Evolutionary conservation across 2,113 vertebrate genomes (phyloP).

Genomic region (Rhinoderma darwinii): DNA sequence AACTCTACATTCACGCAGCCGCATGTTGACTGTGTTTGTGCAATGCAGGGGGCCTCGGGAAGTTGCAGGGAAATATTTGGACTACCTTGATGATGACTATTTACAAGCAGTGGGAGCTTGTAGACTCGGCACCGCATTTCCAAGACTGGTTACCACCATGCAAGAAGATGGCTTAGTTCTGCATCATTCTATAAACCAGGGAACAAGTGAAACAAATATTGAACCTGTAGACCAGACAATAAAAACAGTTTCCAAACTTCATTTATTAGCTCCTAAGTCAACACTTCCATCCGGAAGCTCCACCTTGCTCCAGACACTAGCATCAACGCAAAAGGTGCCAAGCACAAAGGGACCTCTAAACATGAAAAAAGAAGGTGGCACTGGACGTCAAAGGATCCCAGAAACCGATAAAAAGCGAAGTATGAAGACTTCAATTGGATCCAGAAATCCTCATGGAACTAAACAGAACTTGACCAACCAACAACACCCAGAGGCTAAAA

Average conservation of each 20-base stretch:
- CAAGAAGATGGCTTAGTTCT: neutral
- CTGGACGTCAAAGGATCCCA: neutral
- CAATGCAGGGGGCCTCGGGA: slow-evolving; percentile 82
- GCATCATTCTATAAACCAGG: neutral
- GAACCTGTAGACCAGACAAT: neutral
- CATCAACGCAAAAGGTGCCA: neutral
- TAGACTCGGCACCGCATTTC: slow-evolving; percentile 54
- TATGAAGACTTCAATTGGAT: slow-evolving; percentile 1
- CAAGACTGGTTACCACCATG: slow-evolving; percentile 9
- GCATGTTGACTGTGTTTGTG: slow-evolving; percentile 85
- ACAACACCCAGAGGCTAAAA: neutral
- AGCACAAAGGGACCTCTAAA: slow-evolving; percentile 14
- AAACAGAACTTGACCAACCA: slow-evolving; percentile 17
- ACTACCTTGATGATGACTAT: slow-evolving; percentile 84
- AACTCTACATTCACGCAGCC: slow-evolving; percentile 82
- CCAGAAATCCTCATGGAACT: neutral
- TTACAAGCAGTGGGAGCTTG: slow-evolving; percentile 67
- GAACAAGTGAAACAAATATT: neutral
- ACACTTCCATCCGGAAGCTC: neutral
- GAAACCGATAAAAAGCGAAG: slow-evolving; percentile 16
- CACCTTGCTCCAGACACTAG: neutral
- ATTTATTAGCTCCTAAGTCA: slow-evolving; percentile 55
- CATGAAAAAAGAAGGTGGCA: neutral
- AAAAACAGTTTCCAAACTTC: neutral
- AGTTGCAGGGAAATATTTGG: slow-evolving; percentile 87